Evolutionary conservation across 1,140 invertebrate genomes (phyloP).

Genomic region (Drosophila pectinifera): DNA sequence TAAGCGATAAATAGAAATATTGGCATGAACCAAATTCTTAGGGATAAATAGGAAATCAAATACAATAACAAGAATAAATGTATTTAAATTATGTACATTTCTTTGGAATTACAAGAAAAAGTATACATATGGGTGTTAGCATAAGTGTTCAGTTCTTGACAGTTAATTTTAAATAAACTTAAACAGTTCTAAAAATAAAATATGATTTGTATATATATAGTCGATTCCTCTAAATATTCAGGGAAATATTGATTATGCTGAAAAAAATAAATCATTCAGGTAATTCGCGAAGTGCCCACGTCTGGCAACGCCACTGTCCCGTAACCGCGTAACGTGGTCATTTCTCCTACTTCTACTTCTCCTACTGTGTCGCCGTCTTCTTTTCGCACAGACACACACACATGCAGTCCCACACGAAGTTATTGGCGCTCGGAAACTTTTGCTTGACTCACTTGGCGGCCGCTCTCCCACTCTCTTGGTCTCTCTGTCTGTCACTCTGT

Average conservation of each 20-base stretch:
- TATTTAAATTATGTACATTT: no score
- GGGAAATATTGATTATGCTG: background rate
- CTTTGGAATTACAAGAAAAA: no score
- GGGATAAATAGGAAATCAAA: no score
- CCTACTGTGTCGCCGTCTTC: constrained; percentile 27
- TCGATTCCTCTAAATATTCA: no score
- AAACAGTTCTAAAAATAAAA: background rate
- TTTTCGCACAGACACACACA: constrained; percentile 25
- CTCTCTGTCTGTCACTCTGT: constrained; percentile 10
- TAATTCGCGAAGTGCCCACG: background rate
- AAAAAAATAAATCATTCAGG: background rate
- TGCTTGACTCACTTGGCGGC: constrained; percentile 25
- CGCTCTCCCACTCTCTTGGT: constrained; percentile 25
- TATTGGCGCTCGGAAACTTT: constrained; percentile 34
- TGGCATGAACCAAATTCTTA: no score
- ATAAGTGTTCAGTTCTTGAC: no score
- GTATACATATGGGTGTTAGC: no score
- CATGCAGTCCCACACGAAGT: constrained; percentile 20
- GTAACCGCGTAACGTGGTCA: constrained; percentile 39
- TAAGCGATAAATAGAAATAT: background rate
- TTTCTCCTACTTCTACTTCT: constrained; percentile 30
- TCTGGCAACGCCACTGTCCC: constrained; percentile 27
- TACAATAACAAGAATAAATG: no score
- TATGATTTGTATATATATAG: no score
- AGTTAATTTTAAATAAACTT: no score